Percentiles rank a stretch among this genome's conserved stretches.
phyloP scores from a whole-genome alignment of 1,140 invertebrate genomes.

The Pteromalus puparum region DNA sequence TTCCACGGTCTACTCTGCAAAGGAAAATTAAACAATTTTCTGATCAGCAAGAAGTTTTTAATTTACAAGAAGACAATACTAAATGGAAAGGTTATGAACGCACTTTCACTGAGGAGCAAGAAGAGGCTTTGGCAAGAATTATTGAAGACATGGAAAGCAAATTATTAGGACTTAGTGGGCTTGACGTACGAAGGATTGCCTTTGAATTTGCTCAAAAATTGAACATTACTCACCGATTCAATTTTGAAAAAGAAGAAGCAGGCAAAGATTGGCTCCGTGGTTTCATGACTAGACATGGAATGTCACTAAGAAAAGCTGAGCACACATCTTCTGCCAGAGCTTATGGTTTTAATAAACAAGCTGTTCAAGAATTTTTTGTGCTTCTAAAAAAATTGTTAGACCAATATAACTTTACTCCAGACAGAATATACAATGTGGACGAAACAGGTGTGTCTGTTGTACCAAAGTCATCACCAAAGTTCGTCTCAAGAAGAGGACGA shows the following conservation, averaged over 20 bases:
- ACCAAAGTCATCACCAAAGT: not conserved
- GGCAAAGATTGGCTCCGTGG: not conserved
- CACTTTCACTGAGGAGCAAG: not conserved
- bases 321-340: slow-evolving; percentile 5
- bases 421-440: slow-evolving; percentile 23
- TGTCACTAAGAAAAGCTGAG: slow-evolving; percentile 7
- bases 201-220: slow-evolving; percentile 20
- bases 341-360: slow-evolving; percentile 10
- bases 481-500: slow-evolving; percentile 1
- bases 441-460: not conserved
- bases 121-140: not conserved
- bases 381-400: not conserved
- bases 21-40: too few species aligned
- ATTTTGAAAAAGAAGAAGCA: not conserved
- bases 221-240: not conserved
- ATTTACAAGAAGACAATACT: too few species aligned
- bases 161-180: not conserved
- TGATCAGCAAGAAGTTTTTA: too few species aligned
- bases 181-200: not conserved
- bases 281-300: not conserved
- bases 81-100: not conserved
- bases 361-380: slow-evolving; percentile 10
- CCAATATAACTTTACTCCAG: slow-evolving; percentile 13
- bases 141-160: not conserved
- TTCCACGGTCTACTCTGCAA: too few species aligned